phyloP scores from a whole-genome alignment of 2,797 vertebrate genomes.

The Gallirallus australis region DNA sequence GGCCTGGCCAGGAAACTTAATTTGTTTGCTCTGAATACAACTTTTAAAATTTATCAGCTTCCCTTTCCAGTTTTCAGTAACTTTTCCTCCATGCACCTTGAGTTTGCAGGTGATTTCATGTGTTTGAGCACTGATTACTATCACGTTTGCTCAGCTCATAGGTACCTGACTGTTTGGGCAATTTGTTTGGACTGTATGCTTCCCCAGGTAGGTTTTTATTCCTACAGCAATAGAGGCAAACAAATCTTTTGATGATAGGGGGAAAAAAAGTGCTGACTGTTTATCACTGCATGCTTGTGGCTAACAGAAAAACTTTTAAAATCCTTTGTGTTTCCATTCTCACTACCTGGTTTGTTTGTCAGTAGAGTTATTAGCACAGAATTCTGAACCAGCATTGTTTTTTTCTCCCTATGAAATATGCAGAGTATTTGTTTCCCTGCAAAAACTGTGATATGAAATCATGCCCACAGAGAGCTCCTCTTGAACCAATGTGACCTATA shows the following conservation, averaged over 20 bases:
- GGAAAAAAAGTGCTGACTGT: background rate
- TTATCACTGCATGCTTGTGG: background rate
- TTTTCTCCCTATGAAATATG: background rate
- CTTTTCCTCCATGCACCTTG: background rate
- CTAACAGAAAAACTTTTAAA: background rate
- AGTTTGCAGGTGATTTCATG: background rate
- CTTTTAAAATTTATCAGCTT: background rate
- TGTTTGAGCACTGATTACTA: background rate
- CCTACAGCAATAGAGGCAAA: background rate
- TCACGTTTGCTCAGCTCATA: background rate
- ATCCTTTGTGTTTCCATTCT: background rate
- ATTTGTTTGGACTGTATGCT: background rate
- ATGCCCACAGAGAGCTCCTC: background rate
- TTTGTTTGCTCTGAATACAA: background rate
- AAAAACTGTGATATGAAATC: background rate
- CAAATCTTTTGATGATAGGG: background rate
- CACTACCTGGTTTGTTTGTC: background rate
- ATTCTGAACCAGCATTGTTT: fast-evolving
- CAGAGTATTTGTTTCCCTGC: background rate
- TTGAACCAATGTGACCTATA: background rate
- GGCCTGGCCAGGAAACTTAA: background rate
- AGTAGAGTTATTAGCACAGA: background rate
- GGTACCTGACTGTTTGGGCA: background rate
- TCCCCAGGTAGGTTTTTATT: background rate
- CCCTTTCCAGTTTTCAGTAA: background rate